Base-by-base conservation (phyloP, 2,113 vertebrate genomes). In the Vombatus ursinus region DNA sequence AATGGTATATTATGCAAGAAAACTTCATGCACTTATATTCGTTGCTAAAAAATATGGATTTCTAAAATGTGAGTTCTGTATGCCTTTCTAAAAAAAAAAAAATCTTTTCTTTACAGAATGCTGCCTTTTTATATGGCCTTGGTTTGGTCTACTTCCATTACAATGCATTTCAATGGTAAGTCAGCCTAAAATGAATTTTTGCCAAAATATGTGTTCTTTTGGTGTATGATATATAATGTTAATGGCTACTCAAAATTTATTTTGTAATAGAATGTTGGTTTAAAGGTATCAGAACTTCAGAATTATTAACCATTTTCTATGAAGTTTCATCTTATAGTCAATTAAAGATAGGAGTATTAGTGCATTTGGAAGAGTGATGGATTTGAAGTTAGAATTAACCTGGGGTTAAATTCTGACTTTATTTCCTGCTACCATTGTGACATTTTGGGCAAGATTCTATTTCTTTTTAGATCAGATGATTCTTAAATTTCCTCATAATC, bases 91-190 rank as follows among this genome's bases (percentile, higher is more conserved):
- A 94, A 91, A 96, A 97, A 26, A n/a, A 44, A 37, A 93, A 98
- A 89, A 98, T 96, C 96, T 49, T 98, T 98, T 95, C 92, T 97
- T 99, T 98, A 91, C 99, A 99, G 99, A 99, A 99, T 99, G 99
- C 99, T 99, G 99, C 99, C 99, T 99, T 99, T 99, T 99, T 99
- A 98, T 99, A 99, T 97, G 99, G 99, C 98, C 99, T 99, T 98
- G 99, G 99, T 98, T 99, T 99, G 99, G 99, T 99, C 98, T 99
- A 99, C 99, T 99, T 99, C 99, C 99, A 99, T 99, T 99, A 99
- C 98, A 99, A 99, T 98, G 99, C 99, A 98, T 99, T 99, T 99
- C 99, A 99, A 94, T 99, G 99, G 99, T 99, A 99, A 99, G 99
- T 99, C 98, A 93, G 93, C 92, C 53, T 93, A 68, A 97, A 91